A percentile compares a stretch with the other conserved stretches of the same genome.
phyloP scores from a whole-genome alignment of 2,113 vertebrate species.

The Spermophilus dauricus region DNA sequence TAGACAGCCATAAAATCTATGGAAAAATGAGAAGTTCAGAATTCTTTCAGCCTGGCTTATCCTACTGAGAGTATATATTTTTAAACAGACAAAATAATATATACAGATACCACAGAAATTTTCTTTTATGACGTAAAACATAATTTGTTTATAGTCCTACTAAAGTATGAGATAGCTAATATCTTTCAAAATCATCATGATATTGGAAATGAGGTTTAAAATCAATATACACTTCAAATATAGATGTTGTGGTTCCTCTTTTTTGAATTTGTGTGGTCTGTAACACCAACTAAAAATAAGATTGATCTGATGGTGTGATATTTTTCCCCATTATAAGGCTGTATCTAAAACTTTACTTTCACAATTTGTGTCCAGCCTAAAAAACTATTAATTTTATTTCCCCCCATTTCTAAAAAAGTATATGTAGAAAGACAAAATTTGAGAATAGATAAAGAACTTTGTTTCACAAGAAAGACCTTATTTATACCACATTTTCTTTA shows the following conservation, averaged over 20 bases:
- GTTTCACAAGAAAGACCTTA: not conserved
- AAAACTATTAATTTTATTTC: not conserved
- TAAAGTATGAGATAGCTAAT: not conserved
- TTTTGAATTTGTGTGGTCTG: not conserved
- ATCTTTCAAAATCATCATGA: conserved; percentile 6
- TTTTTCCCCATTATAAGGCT: not conserved
- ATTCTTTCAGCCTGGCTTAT: not conserved
- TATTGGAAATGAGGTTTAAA: not conserved
- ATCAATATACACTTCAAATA: not conserved
- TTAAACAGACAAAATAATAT: not conserved
- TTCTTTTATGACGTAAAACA: not conserved
- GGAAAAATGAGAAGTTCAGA: conserved; percentile 20
- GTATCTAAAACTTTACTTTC: not conserved
- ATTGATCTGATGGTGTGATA: not conserved
- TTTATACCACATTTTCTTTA: too few species aligned
- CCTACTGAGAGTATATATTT: not conserved
- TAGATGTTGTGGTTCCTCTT: not conserved
- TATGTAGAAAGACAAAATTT: not conserved
- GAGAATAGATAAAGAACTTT: not conserved
- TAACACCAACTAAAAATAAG: not conserved
- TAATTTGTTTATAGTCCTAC: not conserved
- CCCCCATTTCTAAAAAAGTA: not conserved
- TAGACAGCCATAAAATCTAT: not conserved
- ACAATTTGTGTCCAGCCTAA: not conserved
- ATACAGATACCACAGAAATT: not conserved